These are phyloP conservation scores for Perdita meconis DNA, from an alignment of 2,888 invertebrate species.

Conservation along the genomic window DNA sequence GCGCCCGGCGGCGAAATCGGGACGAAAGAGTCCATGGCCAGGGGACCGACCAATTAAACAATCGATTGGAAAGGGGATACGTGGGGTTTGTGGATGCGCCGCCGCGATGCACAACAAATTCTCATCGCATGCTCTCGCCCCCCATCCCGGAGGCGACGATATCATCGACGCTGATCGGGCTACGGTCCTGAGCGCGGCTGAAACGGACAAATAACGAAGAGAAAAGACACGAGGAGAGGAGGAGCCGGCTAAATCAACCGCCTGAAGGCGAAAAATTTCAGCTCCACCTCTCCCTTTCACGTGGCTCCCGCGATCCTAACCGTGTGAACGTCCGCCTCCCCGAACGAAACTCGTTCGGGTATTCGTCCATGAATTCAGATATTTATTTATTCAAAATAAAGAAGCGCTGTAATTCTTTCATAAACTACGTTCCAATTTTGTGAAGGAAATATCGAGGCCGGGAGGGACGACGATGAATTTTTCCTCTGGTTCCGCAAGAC, in stretches of 20 bases:
- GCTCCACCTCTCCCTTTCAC: neutral
- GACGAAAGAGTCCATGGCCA: constrained; percentile 31
- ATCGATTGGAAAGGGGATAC: constrained; percentile 41
- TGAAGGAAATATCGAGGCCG: neutral
- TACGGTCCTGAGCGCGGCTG: constrained; percentile 13
- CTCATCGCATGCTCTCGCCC: constrained; percentile 21
- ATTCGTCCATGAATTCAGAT: neutral
- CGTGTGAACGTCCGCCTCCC: neutral
- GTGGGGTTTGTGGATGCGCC: constrained; percentile 4
- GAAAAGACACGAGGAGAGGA: constrained; percentile 27
- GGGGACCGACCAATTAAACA: constrained; percentile 47
- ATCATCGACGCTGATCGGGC: constrained; percentile 30
- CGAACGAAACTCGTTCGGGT: too few relatives aligned
- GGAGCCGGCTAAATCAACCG: constrained; percentile 30
- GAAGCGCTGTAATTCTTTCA: neutral
- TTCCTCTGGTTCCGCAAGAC: neutral
- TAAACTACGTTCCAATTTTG: neutral
- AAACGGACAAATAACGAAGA: constrained; percentile 48
- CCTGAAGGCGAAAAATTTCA: constrained; percentile 38
- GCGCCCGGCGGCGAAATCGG: constrained; percentile 18
- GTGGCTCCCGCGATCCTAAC: neutral
- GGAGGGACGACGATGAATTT: constrained; percentile 16
- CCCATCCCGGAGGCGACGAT: constrained; percentile 39
- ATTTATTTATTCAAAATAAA: neutral
- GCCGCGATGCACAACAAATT: constrained; percentile 41